Base-by-base conservation (phyloP, 2,888 invertebrate genomes). In the Andrena haemorrhoa region DNA sequence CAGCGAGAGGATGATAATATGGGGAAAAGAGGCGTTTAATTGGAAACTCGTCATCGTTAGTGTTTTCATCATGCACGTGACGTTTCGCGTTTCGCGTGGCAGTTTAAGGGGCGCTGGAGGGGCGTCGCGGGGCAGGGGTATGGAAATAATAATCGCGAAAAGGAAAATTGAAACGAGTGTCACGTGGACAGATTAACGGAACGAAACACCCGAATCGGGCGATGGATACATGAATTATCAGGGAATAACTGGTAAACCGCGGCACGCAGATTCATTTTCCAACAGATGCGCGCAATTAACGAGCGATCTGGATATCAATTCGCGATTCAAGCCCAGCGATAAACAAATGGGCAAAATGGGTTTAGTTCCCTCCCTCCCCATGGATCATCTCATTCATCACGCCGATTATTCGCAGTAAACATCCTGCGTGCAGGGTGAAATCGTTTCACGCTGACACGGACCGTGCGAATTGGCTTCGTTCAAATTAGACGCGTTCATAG, bases 211-310 rank as follows among this genome's bases (percentile, higher is more conserved):
- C 65, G 76, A 83, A 85, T 63, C 65, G 56, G 23, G 26, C 73
- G 65, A 75, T 31, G 29, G 29, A 82, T 72, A 60, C 56, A 53
- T 61, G 78, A 82, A 84, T 74, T 41, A 75, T 20, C 61, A 49
- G n/a, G 8, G 51, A 81, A 81, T 82, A 82, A 88, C 82, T 75
- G 79, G 75, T 69, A 29, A 69, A 47, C 41, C 82, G 68, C 47
- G 31, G 41, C 33, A 71, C 60, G 23, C 51, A 41, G 71, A 83
- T 87, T 82, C 83, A 88, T 84, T 86, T 82, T 84, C 74, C 64
- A 56, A 61, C 73, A 70, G 75, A 84, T 82, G 71, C 86, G 70
- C 68, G 65, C 84, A 86, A 86, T 86, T 88, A 86, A 86, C 78
- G 20, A 20, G 80, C 75, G 58, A 77, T 81, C 70, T 61, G 79